Conservation (phyloP, 1,140 invertebrate genomes). For the Venturia canescens region DNA sequence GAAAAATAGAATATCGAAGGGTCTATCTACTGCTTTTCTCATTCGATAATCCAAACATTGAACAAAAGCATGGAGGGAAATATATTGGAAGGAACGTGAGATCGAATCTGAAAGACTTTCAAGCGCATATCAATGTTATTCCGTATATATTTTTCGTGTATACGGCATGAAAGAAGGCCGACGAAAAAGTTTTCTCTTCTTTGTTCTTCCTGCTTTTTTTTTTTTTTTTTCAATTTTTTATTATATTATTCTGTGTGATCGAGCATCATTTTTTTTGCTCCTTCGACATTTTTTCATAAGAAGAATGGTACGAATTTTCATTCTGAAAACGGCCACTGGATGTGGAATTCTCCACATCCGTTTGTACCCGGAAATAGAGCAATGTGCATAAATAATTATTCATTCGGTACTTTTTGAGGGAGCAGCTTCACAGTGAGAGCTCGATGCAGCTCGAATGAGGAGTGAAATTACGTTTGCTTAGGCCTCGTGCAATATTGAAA, state of each 20-base stretch:
- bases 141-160: background rate
- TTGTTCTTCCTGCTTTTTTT: background rate
- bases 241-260: background rate
- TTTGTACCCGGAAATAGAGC: slow-evolving; percentile 5
- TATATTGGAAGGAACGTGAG: background rate
- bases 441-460: no score
- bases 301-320: background rate
- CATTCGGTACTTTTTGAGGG: slow-evolving; percentile 37
- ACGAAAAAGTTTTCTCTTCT: slow-evolving; percentile 7
- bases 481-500: no score
- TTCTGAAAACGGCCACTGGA: slow-evolving; percentile 7
- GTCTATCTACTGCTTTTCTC: background rate
- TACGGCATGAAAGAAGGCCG: background rate
- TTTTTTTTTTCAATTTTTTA: background rate
- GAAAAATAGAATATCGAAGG: background rate
- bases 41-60: background rate
- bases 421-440: slow-evolving; percentile 36
- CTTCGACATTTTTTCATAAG: background rate
- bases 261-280: slow-evolving; percentile 4
- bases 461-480: no score
- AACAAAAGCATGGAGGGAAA: background rate
- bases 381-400: slow-evolving; percentile 65
- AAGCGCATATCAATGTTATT: background rate
- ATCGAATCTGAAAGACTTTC: background rate
- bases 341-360: background rate